Base-by-base conservation (phyloP, 2,113 vertebrate species). In the Rhipidura dahli region DNA sequence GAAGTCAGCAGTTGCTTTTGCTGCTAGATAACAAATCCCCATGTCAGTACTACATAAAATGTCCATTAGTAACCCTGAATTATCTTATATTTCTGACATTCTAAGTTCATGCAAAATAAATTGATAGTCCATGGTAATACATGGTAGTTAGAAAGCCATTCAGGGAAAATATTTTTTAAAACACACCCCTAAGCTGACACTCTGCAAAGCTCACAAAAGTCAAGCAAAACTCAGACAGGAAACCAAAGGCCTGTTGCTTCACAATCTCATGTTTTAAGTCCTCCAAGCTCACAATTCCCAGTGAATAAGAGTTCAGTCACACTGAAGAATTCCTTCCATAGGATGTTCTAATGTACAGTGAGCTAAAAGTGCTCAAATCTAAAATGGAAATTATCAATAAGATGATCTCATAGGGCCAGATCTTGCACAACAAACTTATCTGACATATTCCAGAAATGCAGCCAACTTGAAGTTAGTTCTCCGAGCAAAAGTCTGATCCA, bases 51-150 rank as follows among this genome's bases (percentile, higher is more conserved):
- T 69, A 87, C 37, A 83, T 81, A 96, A 94, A 96, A 94, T 15
- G 31, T 91, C 53, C 88, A 88, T 79, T 93, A 88, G 78, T 72
- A 97, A 94, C 35, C 27, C 45, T 66, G 68, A 94, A 71, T 63
- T 45, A 95, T 96, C 89, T 93, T 92, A 39, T 63, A 91, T 64
- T 97, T 89, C 83, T 92, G 80, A 84, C 88, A 69, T 91, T 79
- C 68, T 75, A 78, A 66, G n/a, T 80, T 83, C 83, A 73, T 65
- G 49, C 76, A 91, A 91, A 97, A 84, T 61, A 87, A 87, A 96
- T 66, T 80, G 76, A 89, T 71, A 91, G 47, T 22, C 47, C 37
- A 57, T 35, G n/a, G 40, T 86, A 90, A 87, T 37, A 59, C 30
- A 51, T 63, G 35, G 45, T 61, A 93, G 73, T 61, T 89, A 93